Conservation (phyloP, 2,797 vertebrate species). For the Myotis daubentonii region DNA sequence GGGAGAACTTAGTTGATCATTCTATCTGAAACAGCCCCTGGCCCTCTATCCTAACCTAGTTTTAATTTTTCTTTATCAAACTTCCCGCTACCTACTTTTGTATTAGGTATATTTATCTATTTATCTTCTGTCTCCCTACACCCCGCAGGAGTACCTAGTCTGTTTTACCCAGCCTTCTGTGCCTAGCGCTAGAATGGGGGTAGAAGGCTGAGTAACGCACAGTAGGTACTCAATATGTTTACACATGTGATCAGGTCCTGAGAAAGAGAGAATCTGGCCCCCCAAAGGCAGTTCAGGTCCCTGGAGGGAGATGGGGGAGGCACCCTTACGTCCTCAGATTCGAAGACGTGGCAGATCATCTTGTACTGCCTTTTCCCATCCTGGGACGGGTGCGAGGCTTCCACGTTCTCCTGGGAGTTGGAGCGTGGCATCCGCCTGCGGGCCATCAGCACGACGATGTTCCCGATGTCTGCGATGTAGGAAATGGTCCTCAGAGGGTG, state of each 20-base stretch:
- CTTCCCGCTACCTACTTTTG: neutral
- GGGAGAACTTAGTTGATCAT: neutral
- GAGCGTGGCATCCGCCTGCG: slow-evolving; percentile 93
- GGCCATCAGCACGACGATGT: slow-evolving; percentile 98
- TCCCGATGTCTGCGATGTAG: slow-evolving; percentile 98
- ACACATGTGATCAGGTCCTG: neutral
- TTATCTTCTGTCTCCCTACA: neutral
- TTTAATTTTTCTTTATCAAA: neutral
- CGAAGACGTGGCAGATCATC: slow-evolving; percentile 99
- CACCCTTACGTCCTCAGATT: slow-evolving; percentile 96
- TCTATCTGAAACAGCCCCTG: neutral
- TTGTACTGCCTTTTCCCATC: slow-evolving; percentile 97
- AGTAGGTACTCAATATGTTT: neutral
- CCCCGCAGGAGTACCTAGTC: neutral
- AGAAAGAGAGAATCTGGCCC: neutral
- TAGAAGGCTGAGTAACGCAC: neutral
- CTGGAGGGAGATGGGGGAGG: neutral
- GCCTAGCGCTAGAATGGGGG: neutral
- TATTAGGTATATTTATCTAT: neutral
- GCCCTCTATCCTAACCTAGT: neutral
- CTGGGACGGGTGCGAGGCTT: slow-evolving; percentile 93
- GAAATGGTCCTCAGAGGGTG: slow-evolving; percentile 96
- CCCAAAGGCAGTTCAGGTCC: neutral
- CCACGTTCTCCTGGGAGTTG: slow-evolving; percentile 94
- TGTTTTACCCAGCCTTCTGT: neutral